Evolutionary conservation across 2,888 invertebrate genomes (phyloP).

Genomic region (Anaspis maculata): DNA sequence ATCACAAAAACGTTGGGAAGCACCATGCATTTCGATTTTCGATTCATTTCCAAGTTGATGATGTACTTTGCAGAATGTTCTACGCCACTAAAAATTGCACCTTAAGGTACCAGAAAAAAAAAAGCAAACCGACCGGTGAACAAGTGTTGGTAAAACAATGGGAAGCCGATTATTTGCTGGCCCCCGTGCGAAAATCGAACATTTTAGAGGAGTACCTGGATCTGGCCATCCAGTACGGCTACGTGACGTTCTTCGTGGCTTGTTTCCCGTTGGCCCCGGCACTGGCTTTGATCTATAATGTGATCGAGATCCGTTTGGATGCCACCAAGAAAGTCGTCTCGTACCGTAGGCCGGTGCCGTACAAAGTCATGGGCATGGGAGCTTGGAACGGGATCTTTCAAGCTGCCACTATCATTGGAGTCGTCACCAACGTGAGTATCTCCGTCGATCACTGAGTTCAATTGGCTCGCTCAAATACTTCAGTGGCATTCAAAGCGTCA

Average conservation of each 20-base stretch:
- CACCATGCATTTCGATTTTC: too few species aligned
- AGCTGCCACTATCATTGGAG: constrained; percentile 30
- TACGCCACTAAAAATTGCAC: too few species aligned
- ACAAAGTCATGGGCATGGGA: constrained; percentile 21
- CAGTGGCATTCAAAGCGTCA: too few species aligned
- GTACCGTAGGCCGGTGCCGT: constrained; percentile 28
- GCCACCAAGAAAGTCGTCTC: constrained; percentile 24
- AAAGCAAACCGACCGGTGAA: too few species aligned
- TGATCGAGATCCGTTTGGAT: constrained; percentile 47
- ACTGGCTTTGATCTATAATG: constrained; percentile 54
- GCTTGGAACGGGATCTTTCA: constrained; percentile 34
- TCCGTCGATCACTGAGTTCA: too few species aligned
- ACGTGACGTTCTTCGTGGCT: constrained; percentile 56
- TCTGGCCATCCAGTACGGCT: constrained; percentile 54
- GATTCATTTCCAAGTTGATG: too few species aligned
- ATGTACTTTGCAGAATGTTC: too few species aligned
- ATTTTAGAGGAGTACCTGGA: constrained; percentile 34
- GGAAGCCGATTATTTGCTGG: constrained; percentile 36
- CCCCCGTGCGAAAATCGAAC: constrained; percentile 27
- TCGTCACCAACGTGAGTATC: constrained; percentile 34
- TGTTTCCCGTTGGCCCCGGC: constrained; percentile 60
- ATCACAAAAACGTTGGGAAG: too few species aligned
- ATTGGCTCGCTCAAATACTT: too few species aligned
- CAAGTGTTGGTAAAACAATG: constrained; percentile 26
- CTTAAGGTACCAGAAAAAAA: too few species aligned